Percentiles rank a stretch among this genome's conserved stretches.
Conservation (phyloP, 2,888 invertebrate species). For the Chrysolina haemoptera region DNA sequence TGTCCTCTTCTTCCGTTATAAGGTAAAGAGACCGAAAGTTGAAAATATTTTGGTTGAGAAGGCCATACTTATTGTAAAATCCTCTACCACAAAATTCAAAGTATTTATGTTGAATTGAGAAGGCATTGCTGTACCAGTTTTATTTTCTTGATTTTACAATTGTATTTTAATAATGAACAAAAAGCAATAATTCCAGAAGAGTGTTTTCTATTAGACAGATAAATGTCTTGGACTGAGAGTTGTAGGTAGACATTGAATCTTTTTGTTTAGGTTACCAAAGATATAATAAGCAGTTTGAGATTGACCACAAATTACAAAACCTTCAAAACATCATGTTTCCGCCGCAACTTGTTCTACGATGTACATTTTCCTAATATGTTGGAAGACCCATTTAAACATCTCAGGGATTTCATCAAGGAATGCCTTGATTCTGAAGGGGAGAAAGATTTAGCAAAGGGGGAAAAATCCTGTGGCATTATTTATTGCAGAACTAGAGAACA, state of each 20-base stretch:
- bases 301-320: conserved; percentile 65
- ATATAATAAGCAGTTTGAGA: conserved; percentile 84
- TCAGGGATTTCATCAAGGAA: conserved; percentile 81
- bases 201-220: too few relatives aligned
- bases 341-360: conserved; percentile 95
- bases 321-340: conserved; percentile 91
- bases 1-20: too few relatives aligned
- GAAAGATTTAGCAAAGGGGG: conserved; percentile 62
- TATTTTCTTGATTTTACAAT: too few relatives aligned
- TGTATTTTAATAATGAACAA: too few relatives aligned
- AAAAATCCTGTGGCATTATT: conserved; percentile 56
- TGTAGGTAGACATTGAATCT: conserved; percentile 14
- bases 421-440: conserved; percentile 76
- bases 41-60: too few relatives aligned
- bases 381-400: conserved; percentile 85
- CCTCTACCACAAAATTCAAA: too few relatives aligned
- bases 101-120: too few relatives aligned
- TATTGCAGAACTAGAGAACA: conserved; percentile 85
- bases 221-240: not conserved
- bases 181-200: too few relatives aligned
- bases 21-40: too few relatives aligned
- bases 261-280: conserved; percentile 80
- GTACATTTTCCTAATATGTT: conserved; percentile 90
- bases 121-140: too few relatives aligned
- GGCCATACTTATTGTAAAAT: too few relatives aligned